A percentile compares a stretch with the other conserved stretches of the same genome.
These are phyloP conservation scores for Dynastes grantii DNA, from an alignment of 2,888 invertebrate genomes.

Conservation along the genomic window DNA sequence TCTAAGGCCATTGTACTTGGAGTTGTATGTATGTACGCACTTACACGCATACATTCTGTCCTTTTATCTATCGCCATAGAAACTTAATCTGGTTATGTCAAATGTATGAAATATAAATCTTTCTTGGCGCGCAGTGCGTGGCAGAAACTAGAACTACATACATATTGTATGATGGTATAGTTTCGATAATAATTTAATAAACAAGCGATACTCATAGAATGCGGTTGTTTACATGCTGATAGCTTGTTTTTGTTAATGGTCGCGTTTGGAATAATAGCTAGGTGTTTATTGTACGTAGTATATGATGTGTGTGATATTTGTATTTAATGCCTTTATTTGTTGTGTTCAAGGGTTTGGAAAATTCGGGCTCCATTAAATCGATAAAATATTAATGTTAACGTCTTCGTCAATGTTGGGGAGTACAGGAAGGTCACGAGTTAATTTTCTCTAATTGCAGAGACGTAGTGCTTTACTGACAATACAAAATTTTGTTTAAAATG, in stretches of 20 bases:
- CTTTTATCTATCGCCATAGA: conserved; percentile 5
- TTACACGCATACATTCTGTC: not conserved
- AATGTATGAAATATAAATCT: conserved; percentile 21
- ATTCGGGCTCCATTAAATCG: no score
- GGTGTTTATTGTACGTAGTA: not conserved
- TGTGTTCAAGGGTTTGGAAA: no score
- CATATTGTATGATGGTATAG: not conserved
- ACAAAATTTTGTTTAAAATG: no score
- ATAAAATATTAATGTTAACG: no score
- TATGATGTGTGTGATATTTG: not conserved
- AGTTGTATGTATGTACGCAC: not conserved
- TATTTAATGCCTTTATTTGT: not conserved
- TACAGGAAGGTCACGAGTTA: no score
- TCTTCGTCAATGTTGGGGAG: no score
- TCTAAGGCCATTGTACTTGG: not conserved
- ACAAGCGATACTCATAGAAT: conserved; percentile 3
- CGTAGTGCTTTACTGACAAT: no score
- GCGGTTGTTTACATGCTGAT: not conserved
- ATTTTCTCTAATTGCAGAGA: no score
- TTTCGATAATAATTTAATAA: conserved; percentile 15
- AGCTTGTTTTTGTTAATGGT: not conserved
- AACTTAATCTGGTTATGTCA: conserved; percentile 20
- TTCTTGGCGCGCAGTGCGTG: not conserved
- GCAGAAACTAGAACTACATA: not conserved
- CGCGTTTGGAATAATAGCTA: not conserved